phyloP scores from a whole-genome alignment of 2,888 invertebrate genomes.

The Andricus curvator region DNA sequence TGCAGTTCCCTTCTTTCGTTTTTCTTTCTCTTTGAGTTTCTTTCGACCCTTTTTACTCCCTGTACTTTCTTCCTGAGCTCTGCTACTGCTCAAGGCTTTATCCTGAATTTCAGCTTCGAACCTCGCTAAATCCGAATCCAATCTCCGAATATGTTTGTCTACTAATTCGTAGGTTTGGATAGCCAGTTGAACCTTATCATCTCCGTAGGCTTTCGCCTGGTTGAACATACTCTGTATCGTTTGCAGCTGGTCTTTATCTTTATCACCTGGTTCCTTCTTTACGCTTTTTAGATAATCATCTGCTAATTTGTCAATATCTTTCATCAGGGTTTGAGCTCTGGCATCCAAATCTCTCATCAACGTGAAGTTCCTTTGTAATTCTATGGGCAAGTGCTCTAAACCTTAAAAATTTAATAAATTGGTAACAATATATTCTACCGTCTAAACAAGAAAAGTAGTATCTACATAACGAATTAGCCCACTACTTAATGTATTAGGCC shows the following conservation, averaged over 20 bases:
- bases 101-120: constrained; percentile 99
- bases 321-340: constrained; percentile 93
- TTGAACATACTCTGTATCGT: constrained; percentile 93
- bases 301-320: constrained; percentile 93
- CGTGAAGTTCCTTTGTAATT: constrained; percentile 96
- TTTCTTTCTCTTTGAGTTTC: constrained; percentile 85
- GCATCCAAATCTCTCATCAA: constrained; percentile 97
- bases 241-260: constrained; percentile 89
- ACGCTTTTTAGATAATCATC: constrained; percentile 89
- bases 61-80: constrained; percentile 83
- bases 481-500: too few species aligned
- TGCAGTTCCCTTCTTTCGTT: constrained; percentile 80
- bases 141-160: constrained; percentile 96
- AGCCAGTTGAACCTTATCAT: constrained; percentile 98
- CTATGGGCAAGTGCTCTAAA: constrained; percentile 96
- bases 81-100: constrained; percentile 89
- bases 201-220: constrained; percentile 97
- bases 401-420: constrained; percentile 79
- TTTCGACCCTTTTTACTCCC: constrained; percentile 87
- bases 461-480: too few species aligned
- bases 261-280: constrained; percentile 86
- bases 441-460: too few species aligned
- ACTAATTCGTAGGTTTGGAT: constrained; percentile 99
- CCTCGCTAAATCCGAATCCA: constrained; percentile 97
- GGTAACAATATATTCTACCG: too few species aligned